Evolutionary conservation across 2,797 vertebrate genomes (phyloP).

Genomic region (Chrosomus eos): DNA sequence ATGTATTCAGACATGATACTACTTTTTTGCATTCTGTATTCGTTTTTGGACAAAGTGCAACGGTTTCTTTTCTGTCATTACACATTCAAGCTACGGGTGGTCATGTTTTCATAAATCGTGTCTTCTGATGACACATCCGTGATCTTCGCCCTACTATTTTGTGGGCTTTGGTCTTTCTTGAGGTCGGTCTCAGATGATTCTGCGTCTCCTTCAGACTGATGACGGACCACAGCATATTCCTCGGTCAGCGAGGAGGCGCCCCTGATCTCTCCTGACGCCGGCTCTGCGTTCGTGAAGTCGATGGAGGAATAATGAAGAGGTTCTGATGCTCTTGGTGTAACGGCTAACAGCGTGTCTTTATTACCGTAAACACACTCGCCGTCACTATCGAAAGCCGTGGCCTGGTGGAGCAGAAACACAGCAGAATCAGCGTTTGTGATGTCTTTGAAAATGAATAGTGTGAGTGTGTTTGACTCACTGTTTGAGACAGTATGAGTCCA

Average conservation of each 20-base stretch:
- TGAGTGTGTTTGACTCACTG: neutral
- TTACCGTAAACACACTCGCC: neutral
- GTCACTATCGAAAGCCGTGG: neutral
- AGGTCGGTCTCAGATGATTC: neutral
- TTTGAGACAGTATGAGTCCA: neutral
- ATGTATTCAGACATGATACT: neutral
- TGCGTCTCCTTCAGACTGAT: neutral
- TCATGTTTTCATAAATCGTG: neutral
- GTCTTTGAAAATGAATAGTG: neutral
- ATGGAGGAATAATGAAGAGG: conserved; percentile 30
- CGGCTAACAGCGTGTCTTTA: neutral
- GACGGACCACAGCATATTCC: neutral
- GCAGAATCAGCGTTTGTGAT: neutral
- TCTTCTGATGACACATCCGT: neutral
- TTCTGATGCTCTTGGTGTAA: neutral
- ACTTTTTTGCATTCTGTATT: neutral
- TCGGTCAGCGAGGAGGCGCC: neutral
- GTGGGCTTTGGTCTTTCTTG: neutral
- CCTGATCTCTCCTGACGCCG: neutral
- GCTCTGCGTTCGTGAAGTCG: neutral
- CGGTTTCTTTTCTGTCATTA: neutral
- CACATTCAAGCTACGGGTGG: neutral
- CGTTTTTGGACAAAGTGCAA: neutral
- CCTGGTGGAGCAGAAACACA: neutral
- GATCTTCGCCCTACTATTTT: neutral